A percentile compares a stretch with the other conserved stretches of the same genome.
Evolutionary conservation across 2,888 invertebrate genomes (phyloP).

Genomic region (Hyposoter didymator): DNA sequence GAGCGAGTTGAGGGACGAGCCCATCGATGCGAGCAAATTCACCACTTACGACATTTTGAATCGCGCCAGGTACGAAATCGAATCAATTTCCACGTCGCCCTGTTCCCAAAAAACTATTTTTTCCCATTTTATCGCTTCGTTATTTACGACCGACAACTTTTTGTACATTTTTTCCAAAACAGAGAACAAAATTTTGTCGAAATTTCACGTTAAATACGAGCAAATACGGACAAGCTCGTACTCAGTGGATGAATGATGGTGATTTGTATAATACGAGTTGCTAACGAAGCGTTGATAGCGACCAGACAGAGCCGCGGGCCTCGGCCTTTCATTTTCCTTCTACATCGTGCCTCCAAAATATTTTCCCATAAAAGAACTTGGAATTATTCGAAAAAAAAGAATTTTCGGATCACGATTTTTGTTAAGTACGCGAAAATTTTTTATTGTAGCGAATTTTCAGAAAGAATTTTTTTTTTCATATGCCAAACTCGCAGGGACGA

Average conservation of each 20-base stretch:
- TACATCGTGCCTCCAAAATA: background rate
- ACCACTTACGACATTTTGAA: conserved; percentile 96
- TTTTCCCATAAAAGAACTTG: background rate
- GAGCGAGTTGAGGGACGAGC: conserved; percentile 90
- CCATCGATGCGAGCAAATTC: conserved; percentile 89
- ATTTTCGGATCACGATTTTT: too few species aligned
- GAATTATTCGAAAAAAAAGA: too few species aligned
- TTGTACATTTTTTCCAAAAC: background rate
- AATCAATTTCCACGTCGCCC: background rate
- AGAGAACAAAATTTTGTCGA: background rate
- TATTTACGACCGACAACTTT: background rate
- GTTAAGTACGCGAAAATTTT: too few species aligned
- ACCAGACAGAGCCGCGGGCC: background rate
- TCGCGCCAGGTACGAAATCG: conserved; percentile 90
- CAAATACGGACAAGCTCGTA: background rate
- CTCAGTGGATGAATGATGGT: conserved; percentile 19
- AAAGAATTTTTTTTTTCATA: too few species aligned
- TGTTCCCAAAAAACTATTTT: background rate
- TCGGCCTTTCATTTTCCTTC: conserved; percentile 10
- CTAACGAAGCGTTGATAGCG: conserved; percentile 56
- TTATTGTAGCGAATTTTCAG: too few species aligned
- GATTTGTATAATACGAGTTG: conserved; percentile 47
- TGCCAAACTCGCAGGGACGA: too few species aligned
- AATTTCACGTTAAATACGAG: background rate
- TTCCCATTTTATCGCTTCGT: background rate